A percentile compares a stretch with the other conserved stretches of the same genome.
These are phyloP conservation scores for Sebastes kiyomatsui DNA, from an alignment of 2,797 vertebrate species.

Conservation along the genomic window DNA sequence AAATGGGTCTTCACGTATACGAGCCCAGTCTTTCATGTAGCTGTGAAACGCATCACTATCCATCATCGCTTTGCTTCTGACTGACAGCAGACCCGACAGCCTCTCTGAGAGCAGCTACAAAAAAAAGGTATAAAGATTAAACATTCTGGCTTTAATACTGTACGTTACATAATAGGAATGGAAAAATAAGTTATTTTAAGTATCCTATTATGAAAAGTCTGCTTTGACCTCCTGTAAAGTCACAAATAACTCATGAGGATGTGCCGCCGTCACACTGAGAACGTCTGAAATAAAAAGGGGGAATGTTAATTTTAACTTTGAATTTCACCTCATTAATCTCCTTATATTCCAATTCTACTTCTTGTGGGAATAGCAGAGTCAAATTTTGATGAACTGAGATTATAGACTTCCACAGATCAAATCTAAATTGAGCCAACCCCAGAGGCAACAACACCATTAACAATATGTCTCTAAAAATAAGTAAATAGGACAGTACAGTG, in stretches of 20 bases:
- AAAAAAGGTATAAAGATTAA: not conserved
- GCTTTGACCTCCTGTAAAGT: not conserved
- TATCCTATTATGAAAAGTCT: not conserved
- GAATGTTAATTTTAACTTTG: not conserved
- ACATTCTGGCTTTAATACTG: not conserved
- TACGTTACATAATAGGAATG: not conserved
- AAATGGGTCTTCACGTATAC: slow-evolving; percentile 31
- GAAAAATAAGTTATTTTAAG: not conserved
- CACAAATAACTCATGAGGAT: not conserved
- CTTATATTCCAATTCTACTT: not conserved
- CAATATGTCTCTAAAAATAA: slow-evolving; percentile 17
- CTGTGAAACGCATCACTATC: slow-evolving; percentile 37
- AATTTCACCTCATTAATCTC: slow-evolving; percentile 21
- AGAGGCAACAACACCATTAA: not conserved
- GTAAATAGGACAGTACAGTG: slow-evolving; percentile 9
- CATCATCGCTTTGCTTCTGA: slow-evolving; percentile 45
- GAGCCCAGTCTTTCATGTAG: slow-evolving; percentile 36
- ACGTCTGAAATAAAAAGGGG: not conserved
- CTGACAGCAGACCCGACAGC: slow-evolving; percentile 51
- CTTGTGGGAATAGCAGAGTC: slow-evolving; percentile 15
- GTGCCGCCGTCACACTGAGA: not conserved
- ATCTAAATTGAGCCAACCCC: slow-evolving; percentile 15
- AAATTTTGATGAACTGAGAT: slow-evolving; percentile 16
- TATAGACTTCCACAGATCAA: slow-evolving; percentile 29
- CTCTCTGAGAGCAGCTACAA: not conserved